Percentiles rank a stretch among this genome's conserved stretches.
Evolutionary conservation across 2,113 vertebrate species (phyloP).

Genomic region (Macroglossus sobrinus): DNA sequence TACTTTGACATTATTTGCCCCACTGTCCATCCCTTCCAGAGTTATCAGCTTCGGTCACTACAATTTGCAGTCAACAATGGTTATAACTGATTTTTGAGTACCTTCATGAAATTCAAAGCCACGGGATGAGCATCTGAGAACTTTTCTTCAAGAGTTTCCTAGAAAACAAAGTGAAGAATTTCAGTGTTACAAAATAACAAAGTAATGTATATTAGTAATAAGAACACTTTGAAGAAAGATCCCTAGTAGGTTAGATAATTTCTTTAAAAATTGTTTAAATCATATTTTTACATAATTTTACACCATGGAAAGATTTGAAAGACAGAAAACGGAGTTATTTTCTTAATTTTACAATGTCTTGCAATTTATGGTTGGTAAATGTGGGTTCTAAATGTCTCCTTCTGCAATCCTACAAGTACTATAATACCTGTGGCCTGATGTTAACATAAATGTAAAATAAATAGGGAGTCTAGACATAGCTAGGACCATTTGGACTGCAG

Average conservation of each 20-base stretch:
- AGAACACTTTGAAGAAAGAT: neutral
- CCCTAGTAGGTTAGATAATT: neutral
- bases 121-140: slow-evolving; percentile 83
- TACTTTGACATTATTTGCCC: neutral
- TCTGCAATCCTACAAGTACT: neutral
- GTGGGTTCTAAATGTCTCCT: neutral
- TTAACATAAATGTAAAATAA: neutral
- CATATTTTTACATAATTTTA: neutral
- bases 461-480: neutral
- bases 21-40: neutral
- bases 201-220: neutral
- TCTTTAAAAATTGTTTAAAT: neutral
- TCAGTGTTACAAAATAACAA: neutral
- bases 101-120: slow-evolving; percentile 90
- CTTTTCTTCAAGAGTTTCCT: slow-evolving; percentile 90
- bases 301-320: neutral
- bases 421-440: neutral
- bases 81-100: slow-evolving; percentile 58
- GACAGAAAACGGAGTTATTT: neutral
- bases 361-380: neutral
- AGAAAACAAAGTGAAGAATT: slow-evolving; percentile 30
- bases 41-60: neutral
- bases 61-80: neutral
- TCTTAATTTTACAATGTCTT: neutral
- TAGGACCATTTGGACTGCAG: neutral